Evolutionary conservation across 2,888 invertebrate species (phyloP), one percentile per base, ranked within the genome.

Genomic region (Polyploca ridens): DNA sequence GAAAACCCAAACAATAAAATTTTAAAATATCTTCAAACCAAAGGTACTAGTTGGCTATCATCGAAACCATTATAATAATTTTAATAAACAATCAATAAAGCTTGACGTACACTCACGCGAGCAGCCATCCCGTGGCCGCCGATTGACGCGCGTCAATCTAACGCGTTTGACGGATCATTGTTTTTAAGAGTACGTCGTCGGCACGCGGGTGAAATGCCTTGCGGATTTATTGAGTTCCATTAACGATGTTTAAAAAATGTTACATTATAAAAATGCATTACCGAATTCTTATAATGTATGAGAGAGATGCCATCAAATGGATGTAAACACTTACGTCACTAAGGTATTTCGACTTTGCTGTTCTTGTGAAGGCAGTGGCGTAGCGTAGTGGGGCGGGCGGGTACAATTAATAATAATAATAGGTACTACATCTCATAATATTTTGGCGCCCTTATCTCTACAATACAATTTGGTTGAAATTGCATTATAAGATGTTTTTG

Each of bases 81-180:
- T 41, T 61, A 41, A 41, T 60, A 60, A 41, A 60, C 60, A 60
- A 60, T 60, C 16, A 41, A 60, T 41, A 60, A 59, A 59, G 59
- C 59, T 59, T 38, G 7, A 41, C 41, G 19, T 41, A 60, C 60
- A 60, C 60, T 19, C 60, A 16, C 59, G 35, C 59, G 59, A 38
- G 79, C 70, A 73, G 16, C 49, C 49, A 49, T 49, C 75, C 68
- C 69, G 14, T 64, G 62, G 46, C 69, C 64, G 77, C 33, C 59
- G 79, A 84, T 58, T 71, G 84, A 81, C 66, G 75, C 62, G 68
- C 67, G 76, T 76, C 79, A 74, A 67, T 69, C 68, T 49, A 79
- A 75, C 69, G 70, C 69, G 62, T 75, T 75, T 80, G 79, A 81
- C 78, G 75, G 70, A 82, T 82, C 80, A 81, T 82, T 82, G 82